phyloP scores from a whole-genome alignment of 2,888 invertebrate species.

The Phalera bucephala region DNA sequence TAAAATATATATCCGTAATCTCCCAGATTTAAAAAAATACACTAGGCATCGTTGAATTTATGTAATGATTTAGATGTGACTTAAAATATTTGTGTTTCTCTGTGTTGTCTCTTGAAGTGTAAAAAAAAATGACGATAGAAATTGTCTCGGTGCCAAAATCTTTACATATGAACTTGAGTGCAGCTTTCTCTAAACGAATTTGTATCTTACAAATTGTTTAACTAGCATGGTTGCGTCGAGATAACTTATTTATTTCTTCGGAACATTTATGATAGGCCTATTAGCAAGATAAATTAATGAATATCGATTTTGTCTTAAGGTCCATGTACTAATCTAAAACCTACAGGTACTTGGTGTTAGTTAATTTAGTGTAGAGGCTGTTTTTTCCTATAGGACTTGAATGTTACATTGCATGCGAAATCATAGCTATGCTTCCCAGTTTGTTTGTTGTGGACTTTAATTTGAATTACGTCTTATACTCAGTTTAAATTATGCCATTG shows the following conservation, averaged over 20 bases:
- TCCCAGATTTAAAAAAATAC: too few relatives aligned
- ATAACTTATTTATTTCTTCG: conserved; percentile 21
- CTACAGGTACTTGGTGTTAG: conserved; percentile 73
- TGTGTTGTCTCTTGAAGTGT: too few relatives aligned
- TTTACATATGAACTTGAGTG: conserved; percentile 12
- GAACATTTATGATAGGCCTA: conserved; percentile 61
- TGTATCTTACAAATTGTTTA: not conserved
- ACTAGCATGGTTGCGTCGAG: conserved; percentile 18
- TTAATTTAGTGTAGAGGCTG: conserved; percentile 58
- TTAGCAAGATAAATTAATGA: conserved; percentile 45
- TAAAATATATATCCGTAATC: too few relatives aligned
- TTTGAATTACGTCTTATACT: not conserved
- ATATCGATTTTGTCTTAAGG: conserved; percentile 51
- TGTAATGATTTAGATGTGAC: too few relatives aligned
- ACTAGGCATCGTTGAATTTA: too few relatives aligned
- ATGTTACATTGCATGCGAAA: conserved; percentile 47
- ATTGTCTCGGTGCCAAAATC: conserved; percentile 40
- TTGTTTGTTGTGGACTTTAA: conserved; percentile 2
- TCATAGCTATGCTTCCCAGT: conserved; percentile 33
- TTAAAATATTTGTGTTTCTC: conserved; percentile 1
- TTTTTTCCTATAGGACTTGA: conserved; percentile 43
- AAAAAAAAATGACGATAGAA: too few relatives aligned
- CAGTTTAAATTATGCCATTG: too few relatives aligned
- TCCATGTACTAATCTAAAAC: conserved; percentile 61
- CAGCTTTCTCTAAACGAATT: conserved; percentile 17